Evolutionary conservation across 1,140 invertebrate species (phyloP).

Genomic region (Gryon sp.): DNA sequence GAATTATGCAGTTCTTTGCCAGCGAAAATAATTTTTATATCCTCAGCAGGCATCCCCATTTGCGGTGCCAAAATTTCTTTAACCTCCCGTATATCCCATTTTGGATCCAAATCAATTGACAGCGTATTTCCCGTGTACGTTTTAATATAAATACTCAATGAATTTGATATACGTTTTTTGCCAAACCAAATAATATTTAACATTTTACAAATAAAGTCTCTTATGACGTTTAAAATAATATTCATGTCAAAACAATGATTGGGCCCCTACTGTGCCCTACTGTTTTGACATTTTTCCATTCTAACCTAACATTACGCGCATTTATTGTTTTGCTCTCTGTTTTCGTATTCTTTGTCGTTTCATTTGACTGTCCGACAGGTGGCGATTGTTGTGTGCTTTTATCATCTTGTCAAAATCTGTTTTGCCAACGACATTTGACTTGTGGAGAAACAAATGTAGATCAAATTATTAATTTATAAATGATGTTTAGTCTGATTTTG

Average conservation of each 20-base stretch:
- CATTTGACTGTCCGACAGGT: conserved; percentile 1
- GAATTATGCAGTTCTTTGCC: conserved; percentile 90
- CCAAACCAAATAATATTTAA: conserved; percentile 83
- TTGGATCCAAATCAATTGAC: conserved; percentile 85
- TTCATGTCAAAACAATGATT: conserved; percentile 76
- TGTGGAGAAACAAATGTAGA: conserved; percentile 5
- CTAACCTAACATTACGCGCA: not conserved
- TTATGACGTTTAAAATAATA: conserved; percentile 81
- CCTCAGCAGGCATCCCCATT: conserved; percentile 84
- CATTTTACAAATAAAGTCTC: conserved; percentile 82
- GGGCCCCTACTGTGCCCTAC: too few relatives aligned
- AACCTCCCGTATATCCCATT: conserved; percentile 87
- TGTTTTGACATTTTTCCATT: not conserved
- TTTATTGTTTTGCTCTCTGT: too few relatives aligned
- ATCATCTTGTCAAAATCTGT: too few relatives aligned
- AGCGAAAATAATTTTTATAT: conserved; percentile 91
- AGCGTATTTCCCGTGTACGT: conserved; percentile 85
- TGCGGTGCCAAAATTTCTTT: conserved; percentile 86
- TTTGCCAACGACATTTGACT: not conserved
- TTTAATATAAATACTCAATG: conserved; percentile 85
- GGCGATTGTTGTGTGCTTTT: conserved; percentile 19
- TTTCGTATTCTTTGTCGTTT: not conserved
- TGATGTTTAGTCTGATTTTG: conserved; percentile 42
- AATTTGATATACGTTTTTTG: conserved; percentile 82
- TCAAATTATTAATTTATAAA: conserved; percentile 23